These are phyloP conservation scores for Lacerta bilineata DNA, from an alignment of 2,797 vertebrate species.

Conservation along the genomic window DNA sequence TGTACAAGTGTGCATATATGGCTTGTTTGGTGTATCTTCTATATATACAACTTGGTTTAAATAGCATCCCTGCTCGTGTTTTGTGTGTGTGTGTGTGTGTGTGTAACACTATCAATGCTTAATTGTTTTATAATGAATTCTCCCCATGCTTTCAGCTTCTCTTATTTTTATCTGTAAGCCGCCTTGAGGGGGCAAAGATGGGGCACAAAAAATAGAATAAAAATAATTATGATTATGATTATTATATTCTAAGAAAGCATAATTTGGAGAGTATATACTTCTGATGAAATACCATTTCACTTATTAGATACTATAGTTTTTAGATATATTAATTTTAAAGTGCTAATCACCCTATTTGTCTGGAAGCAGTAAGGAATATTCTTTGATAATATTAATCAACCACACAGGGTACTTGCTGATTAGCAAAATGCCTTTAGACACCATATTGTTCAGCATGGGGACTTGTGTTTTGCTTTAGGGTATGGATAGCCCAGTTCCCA, in stretches of 20 bases:
- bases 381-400: background rate
- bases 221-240: too few relatives aligned
- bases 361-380: too few relatives aligned
- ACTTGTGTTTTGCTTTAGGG: background rate
- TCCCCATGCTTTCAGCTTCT: too few relatives aligned
- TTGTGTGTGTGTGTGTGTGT: too few relatives aligned
- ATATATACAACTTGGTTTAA: background rate
- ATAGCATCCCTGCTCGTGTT: background rate
- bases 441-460: background rate
- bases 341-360: background rate
- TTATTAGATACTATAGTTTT: background rate
- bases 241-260: background rate
- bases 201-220: too few relatives aligned
- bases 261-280: background rate
- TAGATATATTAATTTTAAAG: background rate
- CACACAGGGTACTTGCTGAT: too few relatives aligned
- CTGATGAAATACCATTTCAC: background rate
- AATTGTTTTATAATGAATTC: too few relatives aligned
- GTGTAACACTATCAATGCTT: too few relatives aligned
- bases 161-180: too few relatives aligned
- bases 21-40: too few relatives aligned
- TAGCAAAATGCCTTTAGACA: background rate
- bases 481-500: background rate
- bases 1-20: background rate
- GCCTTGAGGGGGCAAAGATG: too few relatives aligned